These are phyloP conservation scores for Coptotermes formosanus DNA, from an alignment of 1,140 invertebrate species.

Conservation along the genomic window DNA sequence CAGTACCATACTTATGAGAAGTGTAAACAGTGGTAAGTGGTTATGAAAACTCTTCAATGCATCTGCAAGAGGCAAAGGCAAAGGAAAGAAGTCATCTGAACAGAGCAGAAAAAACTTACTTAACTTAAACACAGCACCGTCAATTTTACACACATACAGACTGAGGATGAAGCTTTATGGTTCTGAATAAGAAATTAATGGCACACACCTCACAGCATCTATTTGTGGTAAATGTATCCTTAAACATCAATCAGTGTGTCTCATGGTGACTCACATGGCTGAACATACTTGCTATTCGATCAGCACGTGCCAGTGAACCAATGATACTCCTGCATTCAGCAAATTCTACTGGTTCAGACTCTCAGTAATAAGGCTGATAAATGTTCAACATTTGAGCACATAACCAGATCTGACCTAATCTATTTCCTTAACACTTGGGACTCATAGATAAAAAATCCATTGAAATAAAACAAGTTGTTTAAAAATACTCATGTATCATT, in stretches of 20 bases:
- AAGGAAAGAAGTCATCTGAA: neutral
- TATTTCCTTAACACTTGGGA: neutral
- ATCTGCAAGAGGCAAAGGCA: too few species aligned
- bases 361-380: neutral
- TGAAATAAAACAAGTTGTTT: neutral
- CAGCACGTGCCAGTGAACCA: neutral
- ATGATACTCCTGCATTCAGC: neutral
- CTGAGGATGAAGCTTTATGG: neutral
- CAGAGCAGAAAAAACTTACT: neutral
- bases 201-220: neutral
- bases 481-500: neutral
- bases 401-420: conserved; percentile 1
- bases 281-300: neutral
- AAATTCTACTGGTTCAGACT: neutral
- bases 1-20: neutral
- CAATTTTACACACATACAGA: neutral
- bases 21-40: neutral
- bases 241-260: neutral
- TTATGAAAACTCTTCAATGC: neutral
- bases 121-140: neutral
- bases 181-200: neutral
- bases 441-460: neutral
- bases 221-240: too few species aligned
- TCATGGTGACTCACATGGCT: neutral
- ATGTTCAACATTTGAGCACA: neutral